Evolutionary conservation across 2,888 invertebrate genomes (phyloP), one percentile per base, ranked within the genome.

Genomic region (Busseola fusca): DNA sequence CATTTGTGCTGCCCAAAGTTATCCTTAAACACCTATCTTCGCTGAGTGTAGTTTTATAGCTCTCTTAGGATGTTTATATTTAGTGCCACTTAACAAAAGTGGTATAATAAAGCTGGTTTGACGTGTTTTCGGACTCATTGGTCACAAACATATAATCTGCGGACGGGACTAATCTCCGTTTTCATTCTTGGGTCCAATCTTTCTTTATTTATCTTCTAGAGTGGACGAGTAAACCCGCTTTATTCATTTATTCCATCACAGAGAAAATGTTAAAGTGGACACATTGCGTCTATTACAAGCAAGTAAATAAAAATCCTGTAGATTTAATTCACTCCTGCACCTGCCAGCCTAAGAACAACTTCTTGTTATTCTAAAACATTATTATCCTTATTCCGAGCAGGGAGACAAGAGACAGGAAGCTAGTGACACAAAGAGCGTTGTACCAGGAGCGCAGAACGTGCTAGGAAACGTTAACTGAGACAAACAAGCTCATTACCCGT

Each of bases 401-500:
- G 72, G 57, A 81, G 71, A 81, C 78, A 81, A 79, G 76, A 75
- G 74, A 75, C 84, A 69, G 74, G 80, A 78, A 83, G 73, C 78
- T 84, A 78, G 84, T 82, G 83, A 84, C 74, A 81, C 84, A 85
- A 87, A 84, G 82, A 84, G 80, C 80, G 81, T 77, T 78, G 82
- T 88, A 87, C 86, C 82, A 87, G 85, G 87, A 81, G 76, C 79
- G 70, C 83, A 87, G 86, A 85, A 89, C 88, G 89, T 88, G 89
- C 86, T 83, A 84, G 86, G 89, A 90, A 90, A 90, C 86, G 89
- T 86, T 88, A 89, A 90, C 89, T 82, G 87, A 89, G 90, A 90
- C 90, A 91, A 91, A 91, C 90, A 90, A 88, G 89, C 90, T 91
- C 90, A 91, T 91, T 91, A 91, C 88, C 82, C 82, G 76, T 87